Evolutionary conservation across 2,113 vertebrate species (phyloP).

Genomic region (Donacobius atricapilla): DNA sequence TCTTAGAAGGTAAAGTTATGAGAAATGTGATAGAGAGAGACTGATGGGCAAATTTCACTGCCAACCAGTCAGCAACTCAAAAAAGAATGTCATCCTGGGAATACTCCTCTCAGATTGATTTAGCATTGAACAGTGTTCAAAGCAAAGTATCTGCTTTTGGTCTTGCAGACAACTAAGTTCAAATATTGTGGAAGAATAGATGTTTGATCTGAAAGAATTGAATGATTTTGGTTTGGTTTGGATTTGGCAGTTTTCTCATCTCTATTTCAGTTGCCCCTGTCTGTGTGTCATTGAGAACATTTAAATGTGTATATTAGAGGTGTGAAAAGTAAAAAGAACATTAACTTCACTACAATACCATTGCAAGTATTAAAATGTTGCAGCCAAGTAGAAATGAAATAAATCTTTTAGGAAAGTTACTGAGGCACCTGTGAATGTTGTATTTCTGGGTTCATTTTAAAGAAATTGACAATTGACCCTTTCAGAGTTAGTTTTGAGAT

Average conservation of each 20-base stretch:
- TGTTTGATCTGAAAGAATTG: neutral
- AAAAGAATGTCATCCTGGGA: neutral
- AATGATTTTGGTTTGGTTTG: neutral
- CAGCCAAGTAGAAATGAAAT: slow-evolving; percentile 35
- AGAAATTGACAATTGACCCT: neutral
- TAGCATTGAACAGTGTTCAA: neutral
- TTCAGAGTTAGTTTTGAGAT: slow-evolving; percentile 26
- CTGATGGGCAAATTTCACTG: neutral
- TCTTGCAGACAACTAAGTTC: neutral
- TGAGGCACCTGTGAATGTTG: neutral
- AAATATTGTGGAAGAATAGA: neutral
- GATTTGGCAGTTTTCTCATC: neutral
- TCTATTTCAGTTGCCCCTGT: neutral
- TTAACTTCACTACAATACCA: neutral
- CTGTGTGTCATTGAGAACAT: neutral
- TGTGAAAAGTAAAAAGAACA: neutral
- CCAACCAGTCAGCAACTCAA: neutral
- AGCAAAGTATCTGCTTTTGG: neutral
- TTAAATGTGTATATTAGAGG: neutral
- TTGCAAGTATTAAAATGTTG: neutral
- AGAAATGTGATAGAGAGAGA: neutral
- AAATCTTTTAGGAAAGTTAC: slow-evolving; percentile 18
- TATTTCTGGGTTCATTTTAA: neutral
- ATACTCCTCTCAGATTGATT: neutral
- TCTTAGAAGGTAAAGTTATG: neutral